These are phyloP conservation scores for Lycia hirtaria DNA, from an alignment of 2,888 invertebrate genomes.

Conservation along the genomic window DNA sequence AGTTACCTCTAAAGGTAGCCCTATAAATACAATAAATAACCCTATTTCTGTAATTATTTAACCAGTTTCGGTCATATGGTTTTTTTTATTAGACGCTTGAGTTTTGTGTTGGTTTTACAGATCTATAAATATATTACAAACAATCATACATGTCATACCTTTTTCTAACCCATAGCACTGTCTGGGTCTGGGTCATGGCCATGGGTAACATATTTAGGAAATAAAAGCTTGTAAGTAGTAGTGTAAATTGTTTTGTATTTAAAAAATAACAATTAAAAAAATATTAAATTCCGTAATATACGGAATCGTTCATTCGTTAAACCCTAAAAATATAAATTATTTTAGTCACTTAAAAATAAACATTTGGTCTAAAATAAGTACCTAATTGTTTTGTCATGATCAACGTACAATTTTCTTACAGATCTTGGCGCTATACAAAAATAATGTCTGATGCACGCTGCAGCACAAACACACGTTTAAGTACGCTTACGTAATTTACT, in stretches of 20 bases:
- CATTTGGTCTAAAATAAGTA: slow-evolving; percentile 65
- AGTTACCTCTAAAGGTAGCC: too few species aligned
- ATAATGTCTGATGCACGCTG: slow-evolving; percentile 7
- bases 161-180: too few species aligned
- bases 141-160: too few species aligned
- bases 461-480: background rate
- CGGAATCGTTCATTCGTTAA: slow-evolving; percentile 55
- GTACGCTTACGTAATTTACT: background rate
- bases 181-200: too few species aligned
- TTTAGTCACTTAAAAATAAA: slow-evolving; percentile 59
- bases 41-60: too few species aligned
- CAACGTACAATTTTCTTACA: slow-evolving; percentile 53
- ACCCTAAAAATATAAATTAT: slow-evolving; percentile 38
- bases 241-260: slow-evolving; percentile 58
- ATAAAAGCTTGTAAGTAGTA: slow-evolving; percentile 38
- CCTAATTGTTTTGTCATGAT: slow-evolving; percentile 73
- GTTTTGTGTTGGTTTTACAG: too few species aligned
- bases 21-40: too few species aligned
- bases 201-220: slow-evolving; percentile 12
- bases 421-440: slow-evolving; percentile 45
- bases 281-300: slow-evolving; percentile 77
- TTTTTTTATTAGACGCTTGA: too few species aligned
- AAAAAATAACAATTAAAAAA: slow-evolving; percentile 73
- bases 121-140: too few species aligned
- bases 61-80: too few species aligned